Evolutionary conservation across 2,888 invertebrate genomes (phyloP).

Genomic region (Lampropteryx suffumata): DNA sequence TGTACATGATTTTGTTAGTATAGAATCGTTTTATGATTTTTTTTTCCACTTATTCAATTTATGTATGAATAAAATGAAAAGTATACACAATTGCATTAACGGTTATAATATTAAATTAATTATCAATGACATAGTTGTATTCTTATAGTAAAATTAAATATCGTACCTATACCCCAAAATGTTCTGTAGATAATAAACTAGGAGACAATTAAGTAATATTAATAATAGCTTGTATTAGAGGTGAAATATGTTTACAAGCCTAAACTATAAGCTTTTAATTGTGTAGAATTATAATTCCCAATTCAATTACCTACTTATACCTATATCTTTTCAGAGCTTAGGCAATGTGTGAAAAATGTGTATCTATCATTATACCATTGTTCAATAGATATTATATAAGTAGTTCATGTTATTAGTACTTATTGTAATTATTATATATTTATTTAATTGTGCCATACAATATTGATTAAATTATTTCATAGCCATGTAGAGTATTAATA

Average conservation of each 20-base stretch:
- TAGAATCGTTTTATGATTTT: too few species aligned
- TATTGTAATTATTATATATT: not conserved
- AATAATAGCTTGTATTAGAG: constrained; percentile 14
- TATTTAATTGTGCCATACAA: constrained; percentile 20
- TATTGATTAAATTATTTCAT: not conserved
- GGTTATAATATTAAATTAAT: too few species aligned
- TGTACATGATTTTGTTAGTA: constrained; percentile 23
- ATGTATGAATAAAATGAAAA: too few species aligned
- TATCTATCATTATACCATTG: too few species aligned
- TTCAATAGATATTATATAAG: too few species aligned
- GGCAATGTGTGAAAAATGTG: not conserved
- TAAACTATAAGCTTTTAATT: constrained; percentile 26
- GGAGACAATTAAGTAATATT: too few species aligned
- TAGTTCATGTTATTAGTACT: too few species aligned
- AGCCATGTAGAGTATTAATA: constrained; percentile 14
- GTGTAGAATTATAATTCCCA: constrained; percentile 3
- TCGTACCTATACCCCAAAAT: constrained; percentile 8
- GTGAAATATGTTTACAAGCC: constrained; percentile 15
- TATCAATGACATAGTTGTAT: not conserved
- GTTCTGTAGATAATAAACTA: constrained; percentile 12
- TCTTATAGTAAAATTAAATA: not conserved
- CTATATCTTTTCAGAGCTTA: constrained; percentile 23
- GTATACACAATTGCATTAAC: too few species aligned
- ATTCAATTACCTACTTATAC: constrained; percentile 10
- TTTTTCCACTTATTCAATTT: not conserved